Base-by-base conservation (phyloP, 2,113 vertebrate species). In the Mesembrinibis cayennensis region DNA sequence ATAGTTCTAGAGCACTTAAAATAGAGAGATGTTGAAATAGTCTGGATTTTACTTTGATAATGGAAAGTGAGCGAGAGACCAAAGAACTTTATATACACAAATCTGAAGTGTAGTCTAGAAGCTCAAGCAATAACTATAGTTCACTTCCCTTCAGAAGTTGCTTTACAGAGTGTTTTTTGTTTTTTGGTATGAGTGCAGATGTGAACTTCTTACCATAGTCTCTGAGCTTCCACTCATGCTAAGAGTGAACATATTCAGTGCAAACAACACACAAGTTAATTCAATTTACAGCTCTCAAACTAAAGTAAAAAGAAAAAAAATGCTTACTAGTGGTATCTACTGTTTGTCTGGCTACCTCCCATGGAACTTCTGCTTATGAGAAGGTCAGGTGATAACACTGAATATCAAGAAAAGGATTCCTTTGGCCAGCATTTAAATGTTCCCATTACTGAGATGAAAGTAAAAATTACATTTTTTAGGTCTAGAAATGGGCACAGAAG, bases 281-380 rank as follows among this genome's bases (percentile, higher is more conserved):
- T 94, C 42, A 45, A 90, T 88, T 87, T 95, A 84, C 55, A 95
- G 73, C 25, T 90, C 62, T 76, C 90, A 70, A 92, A 71, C 30
- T 45, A 29, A 85, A 86, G 52, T 7, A 38, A 55, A 87, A 90
- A 73, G 11, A 3, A 27, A 65, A 42, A 30, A 42, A 45, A 34
- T 8, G 21, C 47, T 83, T 72, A 42, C 49, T 82, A 93, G 45
- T 70, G 59, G 20, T 53, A 71, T 32, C 62, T 82, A 73, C 17
- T 40, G 26, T 70, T 78, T 77, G 53, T 56, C 71, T 82, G 21
- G 84, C n/a, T 62, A 38, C 25, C 44, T 73, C 63, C 69, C 36
- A 58, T 73, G 45, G 58, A 96, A 91, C 12, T 56, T 63, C 58
- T 67, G 40, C 69, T 67, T n/a, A 82, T 23, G 49, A 94, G 69